Conservation (phyloP, 2,888 invertebrate genomes). For the Rapana venosa region DNA sequence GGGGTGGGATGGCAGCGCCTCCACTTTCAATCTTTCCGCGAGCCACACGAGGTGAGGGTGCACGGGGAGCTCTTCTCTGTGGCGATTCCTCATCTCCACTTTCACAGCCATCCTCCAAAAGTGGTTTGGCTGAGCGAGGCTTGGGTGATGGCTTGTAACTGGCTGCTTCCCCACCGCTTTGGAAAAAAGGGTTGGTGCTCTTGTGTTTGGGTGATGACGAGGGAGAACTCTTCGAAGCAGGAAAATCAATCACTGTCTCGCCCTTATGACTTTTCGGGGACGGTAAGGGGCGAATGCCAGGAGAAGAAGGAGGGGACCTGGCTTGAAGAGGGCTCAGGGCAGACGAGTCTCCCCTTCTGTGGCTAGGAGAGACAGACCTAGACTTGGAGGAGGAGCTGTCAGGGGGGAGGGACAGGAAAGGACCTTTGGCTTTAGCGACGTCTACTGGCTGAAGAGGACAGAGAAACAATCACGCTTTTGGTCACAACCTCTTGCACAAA, state of each 20-base stretch:
- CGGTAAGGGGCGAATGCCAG: constrained; percentile 3
- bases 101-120: constrained; percentile 38
- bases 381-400: not conserved
- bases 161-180: not conserved
- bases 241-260: constrained; percentile 44
- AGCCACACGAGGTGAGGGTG: not conserved
- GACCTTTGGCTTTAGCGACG: constrained; percentile 43
- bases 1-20: constrained; percentile 21
- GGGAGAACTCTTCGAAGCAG: not conserved
- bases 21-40: not conserved
- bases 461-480: constrained; percentile 24
- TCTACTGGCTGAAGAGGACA: constrained; percentile 45
- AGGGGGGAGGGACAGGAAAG: constrained; percentile 15
- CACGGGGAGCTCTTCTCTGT: not conserved
- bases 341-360: not conserved
- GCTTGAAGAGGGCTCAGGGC: not conserved
- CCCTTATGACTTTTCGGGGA: constrained; percentile 19
- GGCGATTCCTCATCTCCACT: constrained; percentile 13
- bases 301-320: not conserved
- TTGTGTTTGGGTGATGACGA: constrained; percentile 35
- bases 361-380: constrained; percentile 21
- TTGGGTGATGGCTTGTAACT: constrained; percentile 22
- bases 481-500: not conserved
- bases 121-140: constrained; percentile 44
- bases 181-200: constrained; percentile 12